Evolutionary conservation across 2,888 invertebrate genomes (phyloP).

Genomic region (Papilio demoleus): DNA sequence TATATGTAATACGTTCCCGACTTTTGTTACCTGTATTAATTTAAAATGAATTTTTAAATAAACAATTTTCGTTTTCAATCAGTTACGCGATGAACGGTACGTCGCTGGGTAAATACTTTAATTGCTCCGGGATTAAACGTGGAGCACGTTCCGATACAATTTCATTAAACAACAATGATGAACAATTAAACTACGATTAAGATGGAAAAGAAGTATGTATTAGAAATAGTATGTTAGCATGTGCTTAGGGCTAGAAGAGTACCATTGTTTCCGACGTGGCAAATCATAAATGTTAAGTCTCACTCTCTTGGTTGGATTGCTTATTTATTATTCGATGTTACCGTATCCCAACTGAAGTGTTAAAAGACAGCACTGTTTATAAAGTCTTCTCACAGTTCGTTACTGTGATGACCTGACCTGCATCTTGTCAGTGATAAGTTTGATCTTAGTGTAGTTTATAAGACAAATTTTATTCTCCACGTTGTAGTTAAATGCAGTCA

Average conservation of each 20-base stretch:
- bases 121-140: constrained; percentile 1
- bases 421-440: neutral
- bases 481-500: no score
- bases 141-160: neutral
- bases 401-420: neutral
- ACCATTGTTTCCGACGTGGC: neutral
- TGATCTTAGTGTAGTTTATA: neutral
- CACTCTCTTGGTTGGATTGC: neutral
- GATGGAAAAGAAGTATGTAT: no score
- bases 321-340: neutral
- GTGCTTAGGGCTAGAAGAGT: neutral
- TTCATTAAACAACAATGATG: neutral
- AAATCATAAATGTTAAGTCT: neutral
- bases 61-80: constrained; percentile 2
- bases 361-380: neutral
- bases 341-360: neutral
- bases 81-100: neutral
- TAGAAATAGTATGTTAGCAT: no score
- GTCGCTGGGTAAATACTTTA: neutral
- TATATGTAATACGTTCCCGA: no score
- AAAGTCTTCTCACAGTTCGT: neutral
- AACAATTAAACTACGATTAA: no score
- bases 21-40: no score
- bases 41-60: neutral
- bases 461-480: neutral